Evolutionary conservation across 2,888 invertebrate genomes (phyloP), one percentile per base, ranked within the genome.

Genomic region (Agrochola litura): DNA sequence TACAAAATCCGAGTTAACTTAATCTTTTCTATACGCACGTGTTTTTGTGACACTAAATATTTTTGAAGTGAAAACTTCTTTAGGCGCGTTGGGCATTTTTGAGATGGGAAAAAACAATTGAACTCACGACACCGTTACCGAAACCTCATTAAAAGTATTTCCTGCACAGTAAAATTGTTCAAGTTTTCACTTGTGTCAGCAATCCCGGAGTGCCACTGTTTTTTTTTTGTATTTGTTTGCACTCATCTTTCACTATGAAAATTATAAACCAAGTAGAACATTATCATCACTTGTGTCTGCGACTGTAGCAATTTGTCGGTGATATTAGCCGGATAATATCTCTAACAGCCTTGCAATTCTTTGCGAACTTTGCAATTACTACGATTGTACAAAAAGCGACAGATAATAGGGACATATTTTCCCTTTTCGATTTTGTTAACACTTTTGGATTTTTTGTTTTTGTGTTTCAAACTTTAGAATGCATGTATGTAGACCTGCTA

Each of bases 261-360:
- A 22, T 49, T 25, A 41, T 37, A 8, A 49, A 41, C 5, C 46
- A 6, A 14, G 6, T 16, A 69, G n/a, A 37, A 58, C 6, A n/a
- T 37, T n/a, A 41, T 60, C 41, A 85, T 37, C 83, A 85, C 77
- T 90, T 89, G 30, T 82, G 85, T 30, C 0, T 25, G 54, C 46
- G 86, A 87, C 76, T 89, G 91, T 90, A 90, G 86, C 89, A 90
- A 92, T 92, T 92, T 91, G 90, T 90, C 88, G 80, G 90, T 82
- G 84, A 91, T 92, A 90, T 90, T 90, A 89, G 82, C 75, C 68
- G 84, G 84, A 88, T 84, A 85, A 88, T 85, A 88, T 88, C 87
- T 85, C 75, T 76, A 69, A 74, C 82, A 90, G 86, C 90, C 90
- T 90, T 88, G 86, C 88, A 76, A 85, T 87, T 89, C 88, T 84